Conservation (phyloP, 2,888 invertebrate genomes). For the Eudasyphora cyanicolor region DNA sequence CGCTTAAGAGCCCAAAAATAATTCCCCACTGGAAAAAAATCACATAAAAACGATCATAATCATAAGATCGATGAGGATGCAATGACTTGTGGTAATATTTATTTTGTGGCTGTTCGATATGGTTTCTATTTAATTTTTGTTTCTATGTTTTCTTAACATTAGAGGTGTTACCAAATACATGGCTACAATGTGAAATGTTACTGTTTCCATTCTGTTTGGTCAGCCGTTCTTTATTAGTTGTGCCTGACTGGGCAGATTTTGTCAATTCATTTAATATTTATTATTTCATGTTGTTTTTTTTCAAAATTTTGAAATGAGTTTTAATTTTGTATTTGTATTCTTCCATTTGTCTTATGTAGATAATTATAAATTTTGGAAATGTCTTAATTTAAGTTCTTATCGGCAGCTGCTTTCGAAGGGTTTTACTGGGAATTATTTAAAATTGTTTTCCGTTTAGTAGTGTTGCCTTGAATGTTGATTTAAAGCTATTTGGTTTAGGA, state of each 20-base stretch:
- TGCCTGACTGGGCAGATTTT: conserved; percentile 11
- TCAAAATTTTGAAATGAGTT: not conserved
- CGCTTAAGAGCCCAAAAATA: conserved; percentile 16
- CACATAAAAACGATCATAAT: conserved; percentile 9
- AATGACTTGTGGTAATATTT: conserved; percentile 34
- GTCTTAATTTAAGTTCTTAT: not conserved
- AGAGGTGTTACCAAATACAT: not conserved
- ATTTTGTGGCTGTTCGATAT: not conserved
- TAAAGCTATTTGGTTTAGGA: too few relatives aligned
- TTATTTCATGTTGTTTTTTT: not conserved
- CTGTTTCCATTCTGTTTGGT: not conserved
- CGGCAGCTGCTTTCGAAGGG: not conserved
- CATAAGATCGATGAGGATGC: conserved; percentile 54
- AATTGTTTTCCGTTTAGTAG: too few relatives aligned
- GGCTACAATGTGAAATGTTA: not conserved
- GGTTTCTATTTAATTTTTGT: not conserved
- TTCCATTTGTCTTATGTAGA: not conserved
- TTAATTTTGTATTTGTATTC: not conserved
- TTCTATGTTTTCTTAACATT: conserved; percentile 4
- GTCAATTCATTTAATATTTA: not conserved
- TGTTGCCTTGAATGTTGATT: too few relatives aligned
- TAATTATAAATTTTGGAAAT: conserved; percentile 8
- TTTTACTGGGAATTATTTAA: not conserved
- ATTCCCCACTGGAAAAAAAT: too few relatives aligned
- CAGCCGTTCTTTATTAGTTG: conserved; percentile 9